These are phyloP conservation scores for Trichomalopsis sarcophagae DNA, from an alignment of 1,140 invertebrate species.

Conservation along the genomic window DNA sequence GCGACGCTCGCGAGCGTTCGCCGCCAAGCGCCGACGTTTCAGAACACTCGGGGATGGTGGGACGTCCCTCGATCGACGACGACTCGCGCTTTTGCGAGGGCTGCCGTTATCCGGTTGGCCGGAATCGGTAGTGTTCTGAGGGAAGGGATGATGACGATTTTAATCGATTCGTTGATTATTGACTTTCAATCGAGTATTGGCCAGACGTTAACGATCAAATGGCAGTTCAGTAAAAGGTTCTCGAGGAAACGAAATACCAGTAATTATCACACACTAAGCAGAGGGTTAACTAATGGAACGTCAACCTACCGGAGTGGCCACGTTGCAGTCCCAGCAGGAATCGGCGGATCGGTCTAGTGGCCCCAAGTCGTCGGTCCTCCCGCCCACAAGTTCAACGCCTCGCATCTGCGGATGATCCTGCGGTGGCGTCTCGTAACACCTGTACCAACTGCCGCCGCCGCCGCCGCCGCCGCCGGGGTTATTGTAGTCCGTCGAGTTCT, in stretches of 20 bases:
- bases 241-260: too few relatives aligned
- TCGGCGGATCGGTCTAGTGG: slow-evolving; percentile 57
- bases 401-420: slow-evolving; percentile 62
- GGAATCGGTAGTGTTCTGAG: neutral
- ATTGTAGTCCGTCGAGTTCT: slow-evolving; percentile 70
- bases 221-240: too few relatives aligned
- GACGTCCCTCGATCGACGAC: slow-evolving; percentile 68
- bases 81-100: slow-evolving; percentile 65
- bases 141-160: too few relatives aligned
- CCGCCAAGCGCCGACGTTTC: slow-evolving; percentile 81
- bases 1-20: slow-evolving; percentile 86
- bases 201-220: too few relatives aligned
- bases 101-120: slow-evolving; percentile 61
- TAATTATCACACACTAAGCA: too few relatives aligned
- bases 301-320: slow-evolving; percentile 50
- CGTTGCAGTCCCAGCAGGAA: slow-evolving; percentile 66
- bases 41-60: slow-evolving; percentile 78
- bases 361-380: slow-evolving; percentile 48
- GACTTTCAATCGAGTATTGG: too few relatives aligned
- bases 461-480: neutral
- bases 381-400: neutral
- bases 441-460: slow-evolving; percentile 22
- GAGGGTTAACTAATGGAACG: too few relatives aligned
- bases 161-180: too few relatives aligned
- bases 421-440: slow-evolving; percentile 70